Evolutionary conservation across 2,113 vertebrate species (phyloP), one percentile per base, ranked within the genome.

Genomic region (Sinosuthora webbiana): DNA sequence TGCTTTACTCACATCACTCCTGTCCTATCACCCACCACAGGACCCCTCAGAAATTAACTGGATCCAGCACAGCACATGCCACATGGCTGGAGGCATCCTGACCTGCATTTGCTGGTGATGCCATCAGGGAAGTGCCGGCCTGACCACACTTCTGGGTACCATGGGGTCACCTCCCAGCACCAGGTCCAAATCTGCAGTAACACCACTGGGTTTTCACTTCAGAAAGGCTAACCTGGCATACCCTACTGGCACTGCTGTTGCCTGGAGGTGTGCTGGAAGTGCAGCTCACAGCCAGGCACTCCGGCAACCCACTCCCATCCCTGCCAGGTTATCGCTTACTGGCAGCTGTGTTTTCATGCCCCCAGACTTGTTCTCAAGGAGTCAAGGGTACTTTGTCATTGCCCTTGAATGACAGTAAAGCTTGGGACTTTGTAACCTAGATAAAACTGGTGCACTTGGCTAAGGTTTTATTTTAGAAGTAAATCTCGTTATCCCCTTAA

Each of bases 21-120:
- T 42, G 60, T 64, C 39, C 12, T 77, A 7, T 42, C 3, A 1
- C 33, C 8, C 3, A 1, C 33, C 8, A 33, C 0, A 1, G 17
- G 31, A 65, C 11, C 6, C 17, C 65, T 64, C 31, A 62, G 22
- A 68, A 75, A 45, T 18, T 7, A 49, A 8, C 30, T 11, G 22
- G 6, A 37, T 45, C 9, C 27, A 13, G 24, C 0, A 1, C 22
- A 59, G 25, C 44, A 44, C 20, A 15, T 0, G 1, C 3, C 18
- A 7, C 2, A 0, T 44, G 62, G 13, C 52, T 41, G 7, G 30
- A n/a, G 30, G 15, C 18, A 35, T 52, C 59, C 71, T 87, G 60
- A 17, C 9, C 24, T 33, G 35, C 19, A 35, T 35, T n/a, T 60
- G 53, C 53, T 63, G n/a, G 11, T 13, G 28, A 1, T 1, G 7